These are phyloP conservation scores for Aulostomus chinensis DNA, from an alignment of 2,797 vertebrate genomes.

Conservation along the genomic window DNA sequence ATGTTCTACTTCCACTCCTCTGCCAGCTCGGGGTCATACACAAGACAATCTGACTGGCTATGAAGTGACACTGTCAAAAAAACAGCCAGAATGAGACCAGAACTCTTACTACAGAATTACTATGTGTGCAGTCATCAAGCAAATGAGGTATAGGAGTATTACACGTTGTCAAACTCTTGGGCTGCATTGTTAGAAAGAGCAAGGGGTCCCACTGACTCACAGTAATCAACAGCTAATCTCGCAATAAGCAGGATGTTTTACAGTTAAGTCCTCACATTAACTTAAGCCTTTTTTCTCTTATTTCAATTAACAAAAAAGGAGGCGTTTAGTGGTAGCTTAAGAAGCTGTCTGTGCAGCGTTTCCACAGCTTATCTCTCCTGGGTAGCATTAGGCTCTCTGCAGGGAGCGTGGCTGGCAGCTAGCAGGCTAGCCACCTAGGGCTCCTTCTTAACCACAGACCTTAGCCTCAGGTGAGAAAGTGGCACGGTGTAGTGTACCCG, in stretches of 20 bases:
- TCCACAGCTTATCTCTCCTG: slow-evolving; percentile 60
- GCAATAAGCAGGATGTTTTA: slow-evolving; percentile 52
- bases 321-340: slow-evolving; percentile 62
- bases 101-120: too few species aligned
- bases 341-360: slow-evolving; percentile 56
- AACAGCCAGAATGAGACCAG: too few species aligned
- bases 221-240: slow-evolving; percentile 70
- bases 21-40: too few species aligned
- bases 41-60: too few species aligned
- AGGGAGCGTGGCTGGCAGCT: slow-evolving; percentile 46
- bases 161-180: slow-evolving; percentile 6
- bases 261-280: slow-evolving; percentile 62
- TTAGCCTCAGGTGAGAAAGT: slow-evolving; percentile 60
- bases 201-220: slow-evolving; percentile 21
- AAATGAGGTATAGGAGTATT: slow-evolving; percentile 1
- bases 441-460: slow-evolving; percentile 53
- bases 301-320: slow-evolving; percentile 69
- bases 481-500: slow-evolving; percentile 34
- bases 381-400: slow-evolving; percentile 64
- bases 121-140: neutral
- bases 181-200: slow-evolving; percentile 5
- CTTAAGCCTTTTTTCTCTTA: slow-evolving; percentile 58
- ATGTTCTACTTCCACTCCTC: too few species aligned
- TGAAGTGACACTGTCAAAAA: too few species aligned
- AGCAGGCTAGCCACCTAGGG: slow-evolving; percentile 34